phyloP scores from a whole-genome alignment of 2,113 vertebrate species.

The Prinia subflava region DNA sequence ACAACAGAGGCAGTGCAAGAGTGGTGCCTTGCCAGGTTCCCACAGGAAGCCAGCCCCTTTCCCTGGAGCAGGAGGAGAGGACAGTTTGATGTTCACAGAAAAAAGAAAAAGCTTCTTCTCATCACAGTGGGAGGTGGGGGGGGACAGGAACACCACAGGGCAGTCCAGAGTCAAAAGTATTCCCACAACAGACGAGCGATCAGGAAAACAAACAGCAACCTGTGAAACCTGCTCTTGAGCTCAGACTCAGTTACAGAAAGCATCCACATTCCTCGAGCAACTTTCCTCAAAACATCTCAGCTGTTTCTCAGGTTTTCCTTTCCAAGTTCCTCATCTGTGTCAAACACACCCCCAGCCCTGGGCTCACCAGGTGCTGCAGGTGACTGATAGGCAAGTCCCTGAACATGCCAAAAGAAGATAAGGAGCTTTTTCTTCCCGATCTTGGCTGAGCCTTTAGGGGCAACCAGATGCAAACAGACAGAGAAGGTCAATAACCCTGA shows the following conservation, averaged over 20 bases:
- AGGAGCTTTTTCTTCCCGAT: background rate
- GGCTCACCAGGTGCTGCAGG: background rate
- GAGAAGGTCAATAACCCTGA: background rate
- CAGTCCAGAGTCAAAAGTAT: background rate
- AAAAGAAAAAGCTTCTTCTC: background rate
- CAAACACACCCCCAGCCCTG: background rate
- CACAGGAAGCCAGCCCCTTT: background rate
- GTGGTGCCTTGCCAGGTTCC: background rate
- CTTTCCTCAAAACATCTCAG: background rate
- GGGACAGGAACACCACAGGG: background rate
- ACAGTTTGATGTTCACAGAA: background rate
- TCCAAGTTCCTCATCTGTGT: background rate
- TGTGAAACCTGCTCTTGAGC: background rate
- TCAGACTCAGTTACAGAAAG: background rate
- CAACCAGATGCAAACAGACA: background rate
- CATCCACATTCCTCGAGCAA: background rate
- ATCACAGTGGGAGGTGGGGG: background rate
- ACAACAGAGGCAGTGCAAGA: background rate
- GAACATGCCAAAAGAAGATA: background rate
- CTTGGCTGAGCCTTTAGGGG: background rate
- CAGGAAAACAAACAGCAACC: background rate
- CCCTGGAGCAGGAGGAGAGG: background rate
- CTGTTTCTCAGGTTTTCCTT: background rate
- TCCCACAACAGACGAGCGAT: background rate
- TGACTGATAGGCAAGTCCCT: background rate